phyloP scores from a whole-genome alignment of 2,888 invertebrate genomes.

The Abrostola tripartita region DNA sequence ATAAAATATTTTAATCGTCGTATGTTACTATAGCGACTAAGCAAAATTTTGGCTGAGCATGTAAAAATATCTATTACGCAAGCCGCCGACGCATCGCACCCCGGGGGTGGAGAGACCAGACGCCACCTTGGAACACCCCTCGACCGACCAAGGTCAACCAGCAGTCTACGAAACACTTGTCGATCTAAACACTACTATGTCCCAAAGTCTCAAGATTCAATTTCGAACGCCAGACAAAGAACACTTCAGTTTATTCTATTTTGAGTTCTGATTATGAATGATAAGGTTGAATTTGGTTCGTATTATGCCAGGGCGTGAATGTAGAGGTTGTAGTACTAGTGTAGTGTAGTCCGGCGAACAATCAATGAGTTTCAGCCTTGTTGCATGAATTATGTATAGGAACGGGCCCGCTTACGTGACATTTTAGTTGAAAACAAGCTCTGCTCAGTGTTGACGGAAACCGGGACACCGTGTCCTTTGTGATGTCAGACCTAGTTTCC shows the following conservation, averaged over 20 bases:
- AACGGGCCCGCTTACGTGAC: conserved; percentile 64
- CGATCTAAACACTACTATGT: conserved; percentile 58
- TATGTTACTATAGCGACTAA: conserved; percentile 61
- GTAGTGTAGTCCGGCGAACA: conserved; percentile 67
- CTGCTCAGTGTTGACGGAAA: conserved; percentile 40
- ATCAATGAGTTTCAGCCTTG: conserved; percentile 80
- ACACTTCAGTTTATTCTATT: conserved; percentile 46
- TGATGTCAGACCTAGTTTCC: conserved; percentile 13
- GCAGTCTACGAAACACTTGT: conserved; percentile 60
- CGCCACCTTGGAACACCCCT: conserved; percentile 72
- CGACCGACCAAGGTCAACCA: conserved; percentile 79
- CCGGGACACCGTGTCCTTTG: conserved; percentile 28
- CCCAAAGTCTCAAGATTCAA: conserved; percentile 41
- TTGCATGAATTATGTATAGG: conserved; percentile 77
- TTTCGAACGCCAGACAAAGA: conserved; percentile 44
- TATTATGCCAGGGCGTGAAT: conserved; percentile 39
- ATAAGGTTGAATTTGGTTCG: conserved; percentile 59
- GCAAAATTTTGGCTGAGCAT: conserved; percentile 63
- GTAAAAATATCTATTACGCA: conserved; percentile 85
- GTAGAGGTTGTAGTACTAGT: conserved; percentile 62
- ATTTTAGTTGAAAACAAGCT: conserved; percentile 67
- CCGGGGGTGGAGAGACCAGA: conserved; percentile 69
- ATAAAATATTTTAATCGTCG: not conserved
- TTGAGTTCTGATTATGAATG: conserved; percentile 37
- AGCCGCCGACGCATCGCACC: conserved; percentile 74